These are phyloP conservation scores for Streptopelia turtur DNA, from an alignment of 2,797 vertebrate genomes.

Conservation along the genomic window DNA sequence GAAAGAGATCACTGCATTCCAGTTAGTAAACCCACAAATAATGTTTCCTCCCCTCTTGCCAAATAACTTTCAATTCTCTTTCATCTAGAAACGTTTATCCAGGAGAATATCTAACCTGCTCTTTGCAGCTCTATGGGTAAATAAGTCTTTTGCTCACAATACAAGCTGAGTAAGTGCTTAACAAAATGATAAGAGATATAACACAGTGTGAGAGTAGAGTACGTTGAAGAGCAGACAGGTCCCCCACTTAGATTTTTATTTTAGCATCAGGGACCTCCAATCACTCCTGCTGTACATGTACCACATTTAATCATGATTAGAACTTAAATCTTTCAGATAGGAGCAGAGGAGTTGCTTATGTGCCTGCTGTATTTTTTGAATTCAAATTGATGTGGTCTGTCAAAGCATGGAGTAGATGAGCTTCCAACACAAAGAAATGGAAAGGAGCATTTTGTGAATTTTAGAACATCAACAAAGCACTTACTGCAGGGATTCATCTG, in stretches of 20 bases:
- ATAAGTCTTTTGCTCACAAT: neutral
- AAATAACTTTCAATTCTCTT: constrained; percentile 2
- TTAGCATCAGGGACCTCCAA: neutral
- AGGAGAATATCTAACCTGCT: constrained; percentile 8
- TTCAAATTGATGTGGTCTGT: neutral
- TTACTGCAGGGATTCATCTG: neutral
- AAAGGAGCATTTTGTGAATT: neutral
- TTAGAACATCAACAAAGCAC: neutral
- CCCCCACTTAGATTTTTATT: neutral
- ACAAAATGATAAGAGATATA: neutral
- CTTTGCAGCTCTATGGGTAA: neutral
- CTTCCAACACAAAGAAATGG: neutral
- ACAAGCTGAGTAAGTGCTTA: neutral
- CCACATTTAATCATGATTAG: neutral
- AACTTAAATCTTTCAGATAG: neutral
- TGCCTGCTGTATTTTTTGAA: neutral
- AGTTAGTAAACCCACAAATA: neutral
- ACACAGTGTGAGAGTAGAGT: neutral
- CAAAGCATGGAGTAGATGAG: neutral
- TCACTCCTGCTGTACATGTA: neutral
- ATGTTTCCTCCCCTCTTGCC: neutral
- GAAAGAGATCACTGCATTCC: neutral
- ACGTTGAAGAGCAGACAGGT: neutral
- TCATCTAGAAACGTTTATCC: neutral
- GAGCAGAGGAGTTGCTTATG: neutral